Conservation (phyloP, 2,797 vertebrate species). For the Pempheris klunzingeri region DNA sequence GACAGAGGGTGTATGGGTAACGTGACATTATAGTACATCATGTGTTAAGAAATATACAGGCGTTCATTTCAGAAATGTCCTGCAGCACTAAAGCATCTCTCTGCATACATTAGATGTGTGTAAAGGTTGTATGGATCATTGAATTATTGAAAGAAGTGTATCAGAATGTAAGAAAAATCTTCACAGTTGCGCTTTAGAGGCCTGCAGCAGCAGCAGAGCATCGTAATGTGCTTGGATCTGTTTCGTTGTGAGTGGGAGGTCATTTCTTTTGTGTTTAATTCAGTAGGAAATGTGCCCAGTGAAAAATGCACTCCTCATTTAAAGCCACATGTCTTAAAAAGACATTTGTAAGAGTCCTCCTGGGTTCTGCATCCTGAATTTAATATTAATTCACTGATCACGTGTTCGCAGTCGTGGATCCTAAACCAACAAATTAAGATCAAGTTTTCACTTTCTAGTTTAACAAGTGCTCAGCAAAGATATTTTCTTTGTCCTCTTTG, state of each 20-base stretch:
- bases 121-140: not conserved
- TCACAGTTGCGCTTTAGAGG: too few species aligned
- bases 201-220: not conserved
- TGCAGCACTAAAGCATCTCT: not conserved
- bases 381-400: not conserved
- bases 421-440: too few species aligned
- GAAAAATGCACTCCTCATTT: conserved; percentile 30
- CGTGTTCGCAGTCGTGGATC: too few species aligned
- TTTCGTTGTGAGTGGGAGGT: conserved; percentile 26
- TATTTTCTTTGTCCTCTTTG: too few species aligned
- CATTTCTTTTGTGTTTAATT: conserved; percentile 39
- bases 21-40: not conserved
- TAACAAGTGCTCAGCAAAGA: too few species aligned
- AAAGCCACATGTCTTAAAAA: not conserved
- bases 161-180: not conserved
- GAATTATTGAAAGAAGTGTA: not conserved
- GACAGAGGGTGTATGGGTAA: not conserved
- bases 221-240: not conserved
- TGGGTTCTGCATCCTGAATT: not conserved
- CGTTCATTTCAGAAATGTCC: not conserved
- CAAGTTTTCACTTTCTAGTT: too few species aligned
- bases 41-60: not conserved
- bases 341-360: not conserved
- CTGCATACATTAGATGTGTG: too few species aligned
- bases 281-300: conserved; percentile 22